These are phyloP conservation scores for Magallana nippona DNA, from an alignment of 2,888 invertebrate species.

Conservation along the genomic window DNA sequence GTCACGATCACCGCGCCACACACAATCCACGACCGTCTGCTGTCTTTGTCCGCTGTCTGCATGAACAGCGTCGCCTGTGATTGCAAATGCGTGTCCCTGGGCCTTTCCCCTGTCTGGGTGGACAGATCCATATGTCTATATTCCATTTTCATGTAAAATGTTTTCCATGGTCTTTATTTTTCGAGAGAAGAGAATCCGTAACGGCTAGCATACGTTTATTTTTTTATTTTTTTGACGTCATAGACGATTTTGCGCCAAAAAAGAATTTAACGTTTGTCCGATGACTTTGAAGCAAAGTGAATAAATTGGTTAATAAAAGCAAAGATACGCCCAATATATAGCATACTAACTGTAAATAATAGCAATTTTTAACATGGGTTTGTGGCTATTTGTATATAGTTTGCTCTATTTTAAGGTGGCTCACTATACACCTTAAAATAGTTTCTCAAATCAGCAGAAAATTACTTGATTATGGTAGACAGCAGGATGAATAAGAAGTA, in stretches of 20 bases:
- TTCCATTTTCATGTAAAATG: not conserved
- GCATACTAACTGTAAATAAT: too few species aligned
- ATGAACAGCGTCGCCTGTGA: not conserved
- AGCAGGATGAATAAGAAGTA: too few species aligned
- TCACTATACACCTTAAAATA: too few species aligned
- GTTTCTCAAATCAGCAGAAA: too few species aligned
- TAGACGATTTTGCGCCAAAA: not conserved
- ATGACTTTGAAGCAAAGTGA: too few species aligned
- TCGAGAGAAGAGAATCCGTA: not conserved
- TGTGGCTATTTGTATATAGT: too few species aligned
- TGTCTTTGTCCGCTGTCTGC: slow-evolving; percentile 60
- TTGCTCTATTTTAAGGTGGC: too few species aligned
- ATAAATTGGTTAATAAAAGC: too few species aligned
- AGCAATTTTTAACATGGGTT: too few species aligned
- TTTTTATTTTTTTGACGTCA: not conserved
- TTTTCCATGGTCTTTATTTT: not conserved
- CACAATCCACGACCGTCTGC: slow-evolving; percentile 69
- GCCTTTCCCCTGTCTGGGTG: not conserved
- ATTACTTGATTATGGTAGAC: too few species aligned
- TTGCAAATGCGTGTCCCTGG: not conserved
- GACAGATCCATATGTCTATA: not conserved
- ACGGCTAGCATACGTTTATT: not conserved
- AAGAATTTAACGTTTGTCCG: too few species aligned
- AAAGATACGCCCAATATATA: too few species aligned
- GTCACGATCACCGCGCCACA: slow-evolving; percentile 64